phyloP scores from a whole-genome alignment of 2,888 invertebrate species.

The Balanococcus diminutus region DNA sequence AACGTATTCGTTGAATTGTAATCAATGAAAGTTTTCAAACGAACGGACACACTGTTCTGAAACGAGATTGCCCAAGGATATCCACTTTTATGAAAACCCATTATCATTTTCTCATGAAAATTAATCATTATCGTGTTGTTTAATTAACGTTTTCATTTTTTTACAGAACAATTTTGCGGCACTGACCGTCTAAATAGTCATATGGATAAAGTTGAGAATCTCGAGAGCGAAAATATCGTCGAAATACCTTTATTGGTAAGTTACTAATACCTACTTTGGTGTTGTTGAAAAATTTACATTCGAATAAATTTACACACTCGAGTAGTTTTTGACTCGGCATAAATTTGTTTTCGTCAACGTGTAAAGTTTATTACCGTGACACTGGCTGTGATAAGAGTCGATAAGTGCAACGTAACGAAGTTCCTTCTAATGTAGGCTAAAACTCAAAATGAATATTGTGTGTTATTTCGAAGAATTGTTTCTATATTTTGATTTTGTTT shows the following conservation, averaged over 20 bases:
- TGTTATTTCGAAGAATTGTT: neutral
- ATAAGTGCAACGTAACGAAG: neutral
- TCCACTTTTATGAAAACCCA: neutral
- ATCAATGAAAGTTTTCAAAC: neutral
- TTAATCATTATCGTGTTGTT: neutral
- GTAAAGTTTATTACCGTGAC: neutral
- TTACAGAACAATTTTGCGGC: constrained; percentile 6
- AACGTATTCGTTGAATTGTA: neutral
- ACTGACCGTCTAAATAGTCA: neutral
- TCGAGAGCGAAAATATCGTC: neutral
- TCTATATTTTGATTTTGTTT: neutral
- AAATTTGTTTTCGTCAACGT: neutral
- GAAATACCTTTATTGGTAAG: neutral
- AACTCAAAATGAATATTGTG: neutral
- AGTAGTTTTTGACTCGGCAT: neutral
- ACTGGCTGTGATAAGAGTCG: neutral
- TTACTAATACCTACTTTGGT: neutral
- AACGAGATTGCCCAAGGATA: neutral
- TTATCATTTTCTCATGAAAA: neutral
- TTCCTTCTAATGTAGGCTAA: neutral
- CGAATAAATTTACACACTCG: neutral
- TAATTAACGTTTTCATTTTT: neutral
- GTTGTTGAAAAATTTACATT: neutral
- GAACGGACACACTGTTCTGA: neutral
- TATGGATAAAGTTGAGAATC: neutral